Evolutionary conservation across 2,113 vertebrate species (phyloP), one percentile per base, ranked within the genome.

Genomic region (Gorsachius goisagi): DNA sequence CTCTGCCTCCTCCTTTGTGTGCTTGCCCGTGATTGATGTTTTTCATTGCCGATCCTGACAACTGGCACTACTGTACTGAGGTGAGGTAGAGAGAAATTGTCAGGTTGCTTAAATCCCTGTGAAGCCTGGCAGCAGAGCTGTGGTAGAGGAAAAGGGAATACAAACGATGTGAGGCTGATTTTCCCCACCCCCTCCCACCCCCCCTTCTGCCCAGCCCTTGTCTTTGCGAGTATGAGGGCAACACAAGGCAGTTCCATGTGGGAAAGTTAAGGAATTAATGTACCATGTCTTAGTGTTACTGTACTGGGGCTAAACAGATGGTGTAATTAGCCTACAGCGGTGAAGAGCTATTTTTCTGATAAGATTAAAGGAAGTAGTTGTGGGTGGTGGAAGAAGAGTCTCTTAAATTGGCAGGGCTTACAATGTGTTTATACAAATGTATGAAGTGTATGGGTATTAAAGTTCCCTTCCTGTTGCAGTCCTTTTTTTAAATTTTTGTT

Each of bases 191-290:
- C 39, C 28, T 5, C 17, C 8, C 22, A 20, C 6, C 3, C 37
- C 59, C 58, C 66, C 37, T 95, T 93, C 66, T 96, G 58, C 87
- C 62, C 95, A 74, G 55, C 89, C 92, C 35, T 12, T 92, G 59
- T 94, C 84, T 96, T 95, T 97, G 94, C 30, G 59, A 97, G 91
- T 95, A 41, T 20, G 76, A 94, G 96, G 92, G 91, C 95, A 95
- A 85, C 62, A 59, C 94, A 95, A 97, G 74, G 64, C 90, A 90
- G 79, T 90, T 95, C 97, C 96, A 85, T 84, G 93, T 97, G 96
- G 97, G 96, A 96, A 97, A 97, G 97, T 93, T 97, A 97, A 97
- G 96, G 96, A 98, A 97, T 98, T 97, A 98, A 98, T 97, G 97
- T 98, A 95, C 95, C 97, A 62, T 97, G 88, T 97, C 97, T 89